Conservation (phyloP, 1,140 invertebrate species). For the Hypothenemus hampei region DNA sequence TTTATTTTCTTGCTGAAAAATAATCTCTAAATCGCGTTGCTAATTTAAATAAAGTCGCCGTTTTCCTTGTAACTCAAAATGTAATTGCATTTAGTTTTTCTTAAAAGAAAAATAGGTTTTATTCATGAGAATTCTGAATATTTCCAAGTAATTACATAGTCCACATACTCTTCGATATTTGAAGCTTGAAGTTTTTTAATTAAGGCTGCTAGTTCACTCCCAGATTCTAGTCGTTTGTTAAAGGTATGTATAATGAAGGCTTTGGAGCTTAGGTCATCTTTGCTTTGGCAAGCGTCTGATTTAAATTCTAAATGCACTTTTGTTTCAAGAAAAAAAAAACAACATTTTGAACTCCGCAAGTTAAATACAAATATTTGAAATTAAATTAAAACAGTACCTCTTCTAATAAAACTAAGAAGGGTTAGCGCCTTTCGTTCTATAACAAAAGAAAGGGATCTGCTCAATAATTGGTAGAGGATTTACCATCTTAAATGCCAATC, state of each 20-base stretch:
- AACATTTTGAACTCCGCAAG: no score
- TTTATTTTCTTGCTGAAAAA: no score
- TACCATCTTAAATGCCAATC: slow-evolving; percentile 28
- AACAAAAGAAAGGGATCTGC: slow-evolving; percentile 26
- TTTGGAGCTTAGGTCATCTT: background rate
- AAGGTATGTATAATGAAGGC: slow-evolving; percentile 7
- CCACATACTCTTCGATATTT: slow-evolving; percentile 19
- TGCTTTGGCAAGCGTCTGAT: background rate
- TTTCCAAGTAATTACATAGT: slow-evolving; percentile 17
- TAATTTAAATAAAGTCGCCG: no score
- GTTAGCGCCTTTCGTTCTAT: slow-evolving; percentile 24
- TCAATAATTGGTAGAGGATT: slow-evolving; percentile 26
- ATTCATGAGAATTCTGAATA: slow-evolving; percentile 18
- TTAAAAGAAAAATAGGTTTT: slow-evolving; percentile 13
- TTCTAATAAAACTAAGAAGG: slow-evolving; percentile 24
- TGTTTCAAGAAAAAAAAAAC: background rate
- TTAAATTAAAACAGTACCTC: slow-evolving; percentile 8
- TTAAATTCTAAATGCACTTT: background rate
- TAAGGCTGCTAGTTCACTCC: slow-evolving; percentile 10
- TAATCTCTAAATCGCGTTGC: no score
- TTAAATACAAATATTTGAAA: slow-evolving; percentile 1
- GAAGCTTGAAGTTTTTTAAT: slow-evolving; percentile 18
- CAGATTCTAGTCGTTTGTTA: slow-evolving; percentile 2
- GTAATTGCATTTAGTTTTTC: no score
- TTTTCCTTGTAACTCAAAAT: no score